Evolutionary conservation across 2,797 vertebrate species (phyloP).

Genomic region (Fistularia commersonii): DNA sequence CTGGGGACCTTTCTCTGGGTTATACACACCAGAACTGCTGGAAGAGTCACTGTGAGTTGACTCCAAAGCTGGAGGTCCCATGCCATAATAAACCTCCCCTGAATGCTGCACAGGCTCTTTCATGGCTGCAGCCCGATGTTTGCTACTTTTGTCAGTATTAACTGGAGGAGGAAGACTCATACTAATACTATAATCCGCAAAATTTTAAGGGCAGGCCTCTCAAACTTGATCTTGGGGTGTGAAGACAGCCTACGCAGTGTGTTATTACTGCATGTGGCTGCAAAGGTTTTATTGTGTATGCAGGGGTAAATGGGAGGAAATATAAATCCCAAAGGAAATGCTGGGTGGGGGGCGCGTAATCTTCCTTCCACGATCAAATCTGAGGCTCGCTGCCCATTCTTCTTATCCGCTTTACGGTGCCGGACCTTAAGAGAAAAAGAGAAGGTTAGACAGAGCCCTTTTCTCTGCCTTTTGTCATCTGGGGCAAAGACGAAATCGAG

Average conservation of each 20-base stretch:
- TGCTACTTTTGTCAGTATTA: constrained; percentile 81
- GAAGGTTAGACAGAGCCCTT: constrained; percentile 33
- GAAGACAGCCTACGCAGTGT: constrained; percentile 28
- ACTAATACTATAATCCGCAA: constrained; percentile 47
- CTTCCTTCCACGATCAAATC: constrained; percentile 54
- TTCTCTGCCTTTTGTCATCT: constrained; percentile 19
- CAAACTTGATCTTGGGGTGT: constrained; percentile 19
- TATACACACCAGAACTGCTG: constrained; percentile 76
- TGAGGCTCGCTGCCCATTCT: constrained; percentile 47
- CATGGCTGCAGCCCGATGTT: constrained; percentile 76
- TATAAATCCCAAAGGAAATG: constrained; percentile 64
- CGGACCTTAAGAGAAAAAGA: constrained; percentile 49
- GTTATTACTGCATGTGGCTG: constrained; percentile 21
- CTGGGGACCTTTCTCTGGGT: constrained; percentile 80
- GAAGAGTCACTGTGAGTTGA: constrained; percentile 58
- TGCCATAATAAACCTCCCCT: constrained; percentile 84
- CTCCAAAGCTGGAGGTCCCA: constrained; percentile 67
- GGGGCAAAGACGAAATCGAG: constrained; percentile 54
- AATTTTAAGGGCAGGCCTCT: constrained; percentile 14
- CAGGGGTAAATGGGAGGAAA: constrained; percentile 59
- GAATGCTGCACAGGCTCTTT: constrained; percentile 84
- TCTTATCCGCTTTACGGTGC: constrained; percentile 38
- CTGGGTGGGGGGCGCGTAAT: constrained; percentile 51
- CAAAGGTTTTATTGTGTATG: constrained; percentile 44
- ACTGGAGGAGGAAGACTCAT: constrained; percentile 94